Percentiles rank a stretch among this genome's conserved stretches.
These are phyloP conservation scores for Gambusia affinis DNA, from an alignment of 2,113 vertebrate species.

Conservation along the genomic window DNA sequence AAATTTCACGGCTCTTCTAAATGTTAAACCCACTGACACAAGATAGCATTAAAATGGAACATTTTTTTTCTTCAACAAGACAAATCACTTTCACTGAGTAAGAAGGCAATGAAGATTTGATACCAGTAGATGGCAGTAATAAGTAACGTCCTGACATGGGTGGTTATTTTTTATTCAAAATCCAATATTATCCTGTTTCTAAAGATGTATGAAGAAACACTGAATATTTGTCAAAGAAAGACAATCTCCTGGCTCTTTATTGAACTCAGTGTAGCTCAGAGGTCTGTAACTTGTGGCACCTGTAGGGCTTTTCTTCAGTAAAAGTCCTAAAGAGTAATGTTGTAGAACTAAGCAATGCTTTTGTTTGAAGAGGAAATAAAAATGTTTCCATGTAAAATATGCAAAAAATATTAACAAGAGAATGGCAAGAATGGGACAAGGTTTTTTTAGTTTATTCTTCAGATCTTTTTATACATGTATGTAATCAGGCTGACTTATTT, in stretches of 20 bases:
- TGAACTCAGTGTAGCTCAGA: not conserved
- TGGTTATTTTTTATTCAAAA: not conserved
- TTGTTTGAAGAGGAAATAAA: too few species aligned
- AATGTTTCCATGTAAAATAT: too few species aligned
- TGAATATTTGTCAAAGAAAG: not conserved
- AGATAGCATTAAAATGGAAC: not conserved
- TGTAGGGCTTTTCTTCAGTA: not conserved
- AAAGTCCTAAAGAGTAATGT: not conserved
- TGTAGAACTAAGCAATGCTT: not conserved
- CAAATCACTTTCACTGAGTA: not conserved
- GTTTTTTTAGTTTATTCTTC: too few species aligned
- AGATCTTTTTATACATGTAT: too few species aligned
- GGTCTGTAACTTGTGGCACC: not conserved
- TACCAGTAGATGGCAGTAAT: constrained; percentile 56
- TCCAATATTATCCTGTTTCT: not conserved
- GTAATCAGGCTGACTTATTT: too few species aligned
- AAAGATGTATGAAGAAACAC: not conserved
- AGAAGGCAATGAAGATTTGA: not conserved
- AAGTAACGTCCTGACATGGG: not conserved
- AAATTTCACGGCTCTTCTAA: not conserved
- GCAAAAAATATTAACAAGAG: too few species aligned
- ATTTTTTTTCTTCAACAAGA: constrained; percentile 10
- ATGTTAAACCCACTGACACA: constrained; percentile 3
- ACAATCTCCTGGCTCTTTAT: too few species aligned
- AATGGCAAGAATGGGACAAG: too few species aligned